These are phyloP conservation scores for Lydus trimaculatus DNA, from an alignment of 2,888 invertebrate species.

Conservation along the genomic window DNA sequence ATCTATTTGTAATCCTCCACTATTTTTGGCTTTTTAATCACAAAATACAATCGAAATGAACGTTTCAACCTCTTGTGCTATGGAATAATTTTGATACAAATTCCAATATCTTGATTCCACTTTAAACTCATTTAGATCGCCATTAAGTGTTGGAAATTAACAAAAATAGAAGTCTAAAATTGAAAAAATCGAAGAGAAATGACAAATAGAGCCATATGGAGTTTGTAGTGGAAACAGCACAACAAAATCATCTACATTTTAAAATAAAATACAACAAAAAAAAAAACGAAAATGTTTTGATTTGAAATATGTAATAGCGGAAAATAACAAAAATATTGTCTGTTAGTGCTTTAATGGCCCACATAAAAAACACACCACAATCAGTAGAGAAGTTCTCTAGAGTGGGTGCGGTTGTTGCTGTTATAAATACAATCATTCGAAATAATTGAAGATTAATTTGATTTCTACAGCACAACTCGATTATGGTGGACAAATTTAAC, in stretches of 20 bases:
- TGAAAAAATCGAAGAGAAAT: neutral
- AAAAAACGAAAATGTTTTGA: neutral
- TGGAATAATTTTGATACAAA: too few relatives aligned
- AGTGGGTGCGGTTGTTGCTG: conserved; percentile 1
- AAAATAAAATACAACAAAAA: neutral
- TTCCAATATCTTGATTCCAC: too few relatives aligned
- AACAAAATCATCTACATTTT: too few relatives aligned
- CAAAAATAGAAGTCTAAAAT: neutral
- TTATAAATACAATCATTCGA: too few relatives aligned
- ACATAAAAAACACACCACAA: neutral
- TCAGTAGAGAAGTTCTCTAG: neutral
- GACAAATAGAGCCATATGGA: neutral
- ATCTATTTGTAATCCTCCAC: too few relatives aligned
- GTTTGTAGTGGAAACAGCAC: neutral
- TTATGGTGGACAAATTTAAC: neutral
- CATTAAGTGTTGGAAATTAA: neutral
- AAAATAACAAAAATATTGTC: neutral
- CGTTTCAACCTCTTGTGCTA: too few relatives aligned
- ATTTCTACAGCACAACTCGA: too few relatives aligned
- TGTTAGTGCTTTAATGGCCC: neutral
- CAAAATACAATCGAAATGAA: too few relatives aligned
- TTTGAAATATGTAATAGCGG: neutral
- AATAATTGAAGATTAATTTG: too few relatives aligned
- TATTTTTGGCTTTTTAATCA: too few relatives aligned
- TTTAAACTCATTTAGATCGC: too few relatives aligned